These are phyloP conservation scores for Melikaiella ostensackeni DNA, from an alignment of 2,888 invertebrate genomes.

Conservation along the genomic window DNA sequence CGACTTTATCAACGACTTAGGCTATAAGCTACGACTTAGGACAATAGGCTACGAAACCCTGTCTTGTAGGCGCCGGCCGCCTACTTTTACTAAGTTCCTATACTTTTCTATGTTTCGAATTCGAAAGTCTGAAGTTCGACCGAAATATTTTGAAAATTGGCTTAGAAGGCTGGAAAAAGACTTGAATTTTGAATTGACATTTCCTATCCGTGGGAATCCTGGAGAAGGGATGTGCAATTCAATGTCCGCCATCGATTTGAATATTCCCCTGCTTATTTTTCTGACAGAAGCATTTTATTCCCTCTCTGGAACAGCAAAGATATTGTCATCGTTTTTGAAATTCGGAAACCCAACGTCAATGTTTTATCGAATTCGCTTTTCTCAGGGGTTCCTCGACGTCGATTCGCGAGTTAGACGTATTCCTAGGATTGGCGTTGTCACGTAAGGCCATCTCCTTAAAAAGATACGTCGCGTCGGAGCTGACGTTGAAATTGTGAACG, in stretches of 20 bases:
- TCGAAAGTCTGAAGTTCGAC: too few species aligned
- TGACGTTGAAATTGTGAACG: conserved; percentile 51
- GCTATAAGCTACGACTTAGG: too few species aligned
- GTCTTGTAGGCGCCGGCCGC: too few species aligned
- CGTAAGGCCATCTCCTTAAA: conserved; percentile 51
- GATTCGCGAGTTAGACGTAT: conserved; percentile 39
- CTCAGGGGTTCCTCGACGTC: conserved; percentile 8
- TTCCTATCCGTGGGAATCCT: background rate
- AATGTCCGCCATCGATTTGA: background rate
- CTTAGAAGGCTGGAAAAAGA: too few species aligned
- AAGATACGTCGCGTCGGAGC: conserved; percentile 49
- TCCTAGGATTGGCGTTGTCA: conserved; percentile 49
- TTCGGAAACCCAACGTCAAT: conserved; percentile 26
- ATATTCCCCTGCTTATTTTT: conserved; percentile 5
- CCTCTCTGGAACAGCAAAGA: background rate
- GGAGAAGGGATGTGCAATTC: background rate
- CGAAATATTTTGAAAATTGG: too few species aligned
- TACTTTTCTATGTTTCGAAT: too few species aligned
- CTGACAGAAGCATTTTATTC: conserved; percentile 4
- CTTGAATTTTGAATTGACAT: background rate
- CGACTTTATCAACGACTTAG: too few species aligned
- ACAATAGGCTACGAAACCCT: too few species aligned
- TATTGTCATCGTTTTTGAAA: conserved; percentile 30
- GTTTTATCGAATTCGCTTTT: conserved; percentile 17
- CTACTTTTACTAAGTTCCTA: too few species aligned